phyloP scores from a whole-genome alignment of 1,140 invertebrate species.

The Agrilus planipennis region DNA sequence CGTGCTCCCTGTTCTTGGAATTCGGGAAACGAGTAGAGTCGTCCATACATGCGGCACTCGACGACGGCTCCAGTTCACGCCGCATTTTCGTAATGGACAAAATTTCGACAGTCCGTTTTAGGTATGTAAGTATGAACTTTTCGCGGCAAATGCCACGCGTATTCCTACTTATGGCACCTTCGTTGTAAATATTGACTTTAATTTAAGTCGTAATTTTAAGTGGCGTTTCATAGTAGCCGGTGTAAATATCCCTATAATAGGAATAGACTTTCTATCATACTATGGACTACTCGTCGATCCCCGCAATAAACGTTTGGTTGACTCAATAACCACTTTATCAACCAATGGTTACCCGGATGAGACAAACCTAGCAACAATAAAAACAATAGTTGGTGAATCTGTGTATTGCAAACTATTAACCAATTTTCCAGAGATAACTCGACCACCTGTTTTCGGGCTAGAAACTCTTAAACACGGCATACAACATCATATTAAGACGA shows the following conservation, averaged over 20 bases:
- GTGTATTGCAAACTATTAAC: slow-evolving; percentile 8
- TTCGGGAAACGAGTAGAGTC: neutral
- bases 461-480: slow-evolving; percentile 6
- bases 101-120: neutral
- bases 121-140: neutral
- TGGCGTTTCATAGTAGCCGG: slow-evolving; percentile 35
- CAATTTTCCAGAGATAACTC: slow-evolving; percentile 23
- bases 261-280: slow-evolving; percentile 28
- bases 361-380: neutral
- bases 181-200: slow-evolving; percentile 23
- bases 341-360: neutral
- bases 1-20: neutral
- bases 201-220: slow-evolving; percentile 24
- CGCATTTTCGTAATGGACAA: neutral
- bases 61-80: neutral
- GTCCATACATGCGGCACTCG: neutral
- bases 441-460: slow-evolving; percentile 9
- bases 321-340: neutral
- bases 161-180: slow-evolving; percentile 26
- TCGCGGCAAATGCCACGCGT: neutral
- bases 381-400: neutral
- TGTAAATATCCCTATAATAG: slow-evolving; percentile 31
- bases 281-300: neutral
- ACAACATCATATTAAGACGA: slow-evolving; percentile 17
- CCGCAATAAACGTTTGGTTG: neutral